Conservation (phyloP, 2,797 vertebrate species). For the Propithecus perrieri region DNA sequence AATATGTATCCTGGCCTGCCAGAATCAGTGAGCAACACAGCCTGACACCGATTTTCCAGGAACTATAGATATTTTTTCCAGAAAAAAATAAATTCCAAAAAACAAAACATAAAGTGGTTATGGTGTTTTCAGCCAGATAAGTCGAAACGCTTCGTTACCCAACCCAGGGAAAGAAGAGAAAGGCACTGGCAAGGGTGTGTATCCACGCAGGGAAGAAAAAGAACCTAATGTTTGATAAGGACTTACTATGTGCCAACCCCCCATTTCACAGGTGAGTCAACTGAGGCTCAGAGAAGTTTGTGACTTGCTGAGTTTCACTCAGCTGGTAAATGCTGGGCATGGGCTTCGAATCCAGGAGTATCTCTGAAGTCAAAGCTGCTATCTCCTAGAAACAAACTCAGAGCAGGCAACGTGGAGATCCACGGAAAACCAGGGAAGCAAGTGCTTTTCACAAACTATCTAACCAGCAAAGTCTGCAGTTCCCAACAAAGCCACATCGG, state of each 20-base stretch:
- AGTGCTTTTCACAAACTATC: background rate
- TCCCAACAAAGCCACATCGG: background rate
- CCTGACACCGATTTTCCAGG: slow-evolving; percentile 5
- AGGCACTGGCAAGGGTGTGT: background rate
- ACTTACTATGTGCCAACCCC: background rate
- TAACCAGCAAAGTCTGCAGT: background rate
- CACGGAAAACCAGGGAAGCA: background rate
- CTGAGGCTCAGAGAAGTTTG: background rate
- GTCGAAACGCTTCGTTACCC: background rate
- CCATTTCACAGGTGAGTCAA: background rate
- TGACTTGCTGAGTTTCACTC: background rate
- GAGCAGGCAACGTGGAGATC: background rate
- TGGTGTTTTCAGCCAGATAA: slow-evolving; percentile 15
- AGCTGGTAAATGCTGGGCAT: background rate
- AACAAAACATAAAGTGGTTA: background rate
- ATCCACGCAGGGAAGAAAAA: background rate
- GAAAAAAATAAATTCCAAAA: background rate
- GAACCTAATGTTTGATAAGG: background rate
- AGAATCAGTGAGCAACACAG: background rate
- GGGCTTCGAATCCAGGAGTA: background rate
- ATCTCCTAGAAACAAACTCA: background rate
- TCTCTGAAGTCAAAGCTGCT: slow-evolving; percentile 19
- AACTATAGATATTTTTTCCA: background rate
- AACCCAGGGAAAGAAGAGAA: background rate
- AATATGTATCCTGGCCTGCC: background rate